Percentiles rank a stretch among this genome's conserved stretches.
Evolutionary conservation across 2,797 vertebrate genomes (phyloP).

Genomic region (Semaprochilodus insignis): DNA sequence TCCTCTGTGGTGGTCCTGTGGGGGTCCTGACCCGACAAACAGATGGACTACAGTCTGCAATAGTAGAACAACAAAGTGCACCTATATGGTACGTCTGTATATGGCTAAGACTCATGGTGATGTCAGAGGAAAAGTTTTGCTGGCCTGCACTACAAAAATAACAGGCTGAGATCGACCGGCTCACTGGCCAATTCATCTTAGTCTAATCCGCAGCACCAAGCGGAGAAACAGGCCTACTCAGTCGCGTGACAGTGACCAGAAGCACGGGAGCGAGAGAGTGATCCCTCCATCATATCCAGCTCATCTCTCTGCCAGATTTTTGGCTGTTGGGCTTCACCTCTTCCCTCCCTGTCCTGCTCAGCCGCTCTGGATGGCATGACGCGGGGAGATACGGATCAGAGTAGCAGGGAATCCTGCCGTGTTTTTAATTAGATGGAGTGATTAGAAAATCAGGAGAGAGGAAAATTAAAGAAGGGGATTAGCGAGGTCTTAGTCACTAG

Average conservation of each 20-base stretch:
- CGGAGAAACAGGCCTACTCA: constrained; percentile 17
- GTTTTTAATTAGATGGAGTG: constrained; percentile 74
- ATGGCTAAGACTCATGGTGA: constrained; percentile 51
- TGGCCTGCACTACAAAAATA: constrained; percentile 63
- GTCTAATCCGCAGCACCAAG: constrained; percentile 59
- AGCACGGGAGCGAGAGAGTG: not conserved
- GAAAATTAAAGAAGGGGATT: constrained; percentile 74
- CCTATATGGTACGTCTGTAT: constrained; percentile 48
- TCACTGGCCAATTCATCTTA: constrained; percentile 70
- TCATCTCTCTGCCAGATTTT: constrained; percentile 9
- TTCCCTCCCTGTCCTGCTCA: constrained; percentile 15
- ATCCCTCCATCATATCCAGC: not conserved
- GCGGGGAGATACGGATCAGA: constrained; percentile 38
- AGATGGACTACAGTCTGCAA: too few species aligned
- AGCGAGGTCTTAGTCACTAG: constrained; percentile 67
- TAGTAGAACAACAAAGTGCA: not conserved
- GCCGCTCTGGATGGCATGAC: not conserved
- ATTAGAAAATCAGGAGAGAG: constrained; percentile 65
- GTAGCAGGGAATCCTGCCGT: constrained; percentile 27
- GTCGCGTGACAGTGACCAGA: constrained; percentile 17
- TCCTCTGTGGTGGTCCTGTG: too few species aligned
- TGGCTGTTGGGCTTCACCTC: constrained; percentile 1
- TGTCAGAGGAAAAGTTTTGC: constrained; percentile 61
- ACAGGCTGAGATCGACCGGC: constrained; percentile 73
- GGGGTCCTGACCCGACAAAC: too few species aligned